Percentiles rank a stretch among this genome's conserved stretches.
Conservation (phyloP, 2,113 vertebrate genomes). For the Antidorcas marsupialis region DNA sequence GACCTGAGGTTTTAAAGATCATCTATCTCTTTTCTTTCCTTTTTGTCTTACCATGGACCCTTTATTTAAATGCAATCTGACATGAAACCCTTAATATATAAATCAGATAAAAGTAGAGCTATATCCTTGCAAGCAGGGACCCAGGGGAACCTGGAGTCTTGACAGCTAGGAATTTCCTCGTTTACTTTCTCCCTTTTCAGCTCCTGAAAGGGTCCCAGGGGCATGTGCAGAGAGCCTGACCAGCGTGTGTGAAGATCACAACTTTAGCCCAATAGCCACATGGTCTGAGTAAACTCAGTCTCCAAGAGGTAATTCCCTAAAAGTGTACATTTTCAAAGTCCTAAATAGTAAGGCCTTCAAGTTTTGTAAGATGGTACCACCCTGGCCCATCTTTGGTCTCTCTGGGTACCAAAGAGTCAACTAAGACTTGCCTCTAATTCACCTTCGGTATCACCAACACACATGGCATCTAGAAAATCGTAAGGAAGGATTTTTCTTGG, state of each 20-base stretch:
- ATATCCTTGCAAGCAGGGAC: not conserved
- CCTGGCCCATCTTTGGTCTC: not conserved
- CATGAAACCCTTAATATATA: conserved; percentile 13
- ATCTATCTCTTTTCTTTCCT: not conserved
- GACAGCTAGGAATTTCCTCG: not conserved
- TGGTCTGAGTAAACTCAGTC: not conserved
- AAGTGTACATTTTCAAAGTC: not conserved
- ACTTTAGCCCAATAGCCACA: not conserved
- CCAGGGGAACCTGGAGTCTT: not conserved
- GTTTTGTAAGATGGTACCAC: not conserved
- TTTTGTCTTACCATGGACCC: not conserved
- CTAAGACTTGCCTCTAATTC: not conserved
- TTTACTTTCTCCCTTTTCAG: not conserved
- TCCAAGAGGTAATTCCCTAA: not conserved
- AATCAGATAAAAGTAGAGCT: conserved; percentile 35
- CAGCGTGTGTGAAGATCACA: not conserved
- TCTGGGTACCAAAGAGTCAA: not conserved
- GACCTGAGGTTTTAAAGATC: not conserved
- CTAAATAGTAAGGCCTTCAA: not conserved
- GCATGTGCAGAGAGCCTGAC: not conserved
- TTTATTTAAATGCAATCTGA: conserved; percentile 31
- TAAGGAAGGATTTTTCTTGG: not conserved
- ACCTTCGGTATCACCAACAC: not conserved
- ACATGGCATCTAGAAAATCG: not conserved
- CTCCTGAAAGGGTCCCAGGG: not conserved